Percentiles rank a stretch among this genome's conserved stretches.
These are phyloP conservation scores for Periphyllus acericola DNA, from an alignment of 2,888 invertebrate species.

Conservation along the genomic window DNA sequence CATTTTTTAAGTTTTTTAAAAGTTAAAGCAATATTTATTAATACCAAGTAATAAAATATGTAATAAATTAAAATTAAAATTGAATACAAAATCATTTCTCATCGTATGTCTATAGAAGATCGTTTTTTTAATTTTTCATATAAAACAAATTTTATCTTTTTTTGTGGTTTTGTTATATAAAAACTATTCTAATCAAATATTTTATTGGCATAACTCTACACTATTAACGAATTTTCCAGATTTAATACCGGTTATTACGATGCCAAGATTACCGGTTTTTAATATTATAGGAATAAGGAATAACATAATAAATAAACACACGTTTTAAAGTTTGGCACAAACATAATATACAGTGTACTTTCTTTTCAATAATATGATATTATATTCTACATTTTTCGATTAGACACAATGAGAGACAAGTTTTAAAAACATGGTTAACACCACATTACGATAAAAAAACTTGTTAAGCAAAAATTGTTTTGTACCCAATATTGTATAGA, in stretches of 20 bases:
- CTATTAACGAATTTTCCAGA: slow-evolving; percentile 16
- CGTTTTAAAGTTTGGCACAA: neutral
- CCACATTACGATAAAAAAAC: neutral
- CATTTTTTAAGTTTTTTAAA: no score
- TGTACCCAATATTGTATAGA: neutral
- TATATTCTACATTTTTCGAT: neutral
- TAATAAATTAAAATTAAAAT: no score
- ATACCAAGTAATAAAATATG: no score
- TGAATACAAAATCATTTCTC: no score
- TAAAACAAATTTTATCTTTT: neutral
- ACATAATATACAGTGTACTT: neutral
- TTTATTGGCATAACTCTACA: neutral
- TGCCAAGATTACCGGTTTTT: slow-evolving; percentile 30
- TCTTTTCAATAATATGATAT: neutral
- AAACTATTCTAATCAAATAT: slow-evolving; percentile 8
- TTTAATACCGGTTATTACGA: slow-evolving; percentile 43
- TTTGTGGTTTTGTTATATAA: neutral
- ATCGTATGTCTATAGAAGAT: no score
- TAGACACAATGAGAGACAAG: neutral
- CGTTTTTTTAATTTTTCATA: neutral
- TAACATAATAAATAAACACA: slow-evolving; percentile 4
- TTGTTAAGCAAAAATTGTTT: slow-evolving; percentile 4
- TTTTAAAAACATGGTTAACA: neutral
- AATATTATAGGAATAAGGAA: slow-evolving; percentile 5
- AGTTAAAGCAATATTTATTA: no score